phyloP scores from a whole-genome alignment of 2,888 invertebrate species.

The Andrena bicolor region DNA sequence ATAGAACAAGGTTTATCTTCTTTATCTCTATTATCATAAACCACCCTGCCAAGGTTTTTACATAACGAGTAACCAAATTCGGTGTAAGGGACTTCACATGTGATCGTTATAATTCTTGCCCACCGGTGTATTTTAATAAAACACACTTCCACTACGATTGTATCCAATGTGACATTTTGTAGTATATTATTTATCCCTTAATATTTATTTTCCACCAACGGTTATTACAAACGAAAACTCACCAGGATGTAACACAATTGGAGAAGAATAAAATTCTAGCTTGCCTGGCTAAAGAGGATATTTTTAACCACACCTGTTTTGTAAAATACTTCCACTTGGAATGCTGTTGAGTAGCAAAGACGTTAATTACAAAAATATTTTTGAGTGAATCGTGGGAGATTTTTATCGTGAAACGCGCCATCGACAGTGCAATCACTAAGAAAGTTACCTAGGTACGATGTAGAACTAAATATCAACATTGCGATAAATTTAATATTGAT shows the following conservation, averaged over 20 bases:
- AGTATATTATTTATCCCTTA: too few relatives aligned
- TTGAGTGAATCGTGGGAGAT: not conserved
- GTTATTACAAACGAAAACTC: not conserved
- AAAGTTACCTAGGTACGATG: not conserved
- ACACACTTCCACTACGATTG: not conserved
- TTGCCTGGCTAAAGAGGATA: not conserved
- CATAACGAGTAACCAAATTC: not conserved
- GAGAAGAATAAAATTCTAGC: not conserved
- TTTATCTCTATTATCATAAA: not conserved
- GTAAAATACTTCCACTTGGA: too few relatives aligned
- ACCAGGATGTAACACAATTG: not conserved
- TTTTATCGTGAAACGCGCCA: not conserved
- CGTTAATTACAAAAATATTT: not conserved
- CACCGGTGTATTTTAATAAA: not conserved
- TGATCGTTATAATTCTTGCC: not conserved
- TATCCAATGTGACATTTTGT: not conserved
- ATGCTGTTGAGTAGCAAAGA: too few relatives aligned
- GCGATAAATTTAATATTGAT: constrained; percentile 45
- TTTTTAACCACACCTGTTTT: too few relatives aligned
- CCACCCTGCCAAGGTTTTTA: not conserved
- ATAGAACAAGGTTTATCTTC: not conserved
- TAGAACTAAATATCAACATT: constrained; percentile 17
- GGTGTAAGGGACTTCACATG: not conserved
- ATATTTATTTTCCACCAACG: not conserved
- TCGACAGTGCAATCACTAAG: not conserved